A percentile compares a stretch with the other conserved stretches of the same genome.
Evolutionary conservation across 2,797 vertebrate genomes (phyloP).

Genomic region (Artibeus lituratus): DNA sequence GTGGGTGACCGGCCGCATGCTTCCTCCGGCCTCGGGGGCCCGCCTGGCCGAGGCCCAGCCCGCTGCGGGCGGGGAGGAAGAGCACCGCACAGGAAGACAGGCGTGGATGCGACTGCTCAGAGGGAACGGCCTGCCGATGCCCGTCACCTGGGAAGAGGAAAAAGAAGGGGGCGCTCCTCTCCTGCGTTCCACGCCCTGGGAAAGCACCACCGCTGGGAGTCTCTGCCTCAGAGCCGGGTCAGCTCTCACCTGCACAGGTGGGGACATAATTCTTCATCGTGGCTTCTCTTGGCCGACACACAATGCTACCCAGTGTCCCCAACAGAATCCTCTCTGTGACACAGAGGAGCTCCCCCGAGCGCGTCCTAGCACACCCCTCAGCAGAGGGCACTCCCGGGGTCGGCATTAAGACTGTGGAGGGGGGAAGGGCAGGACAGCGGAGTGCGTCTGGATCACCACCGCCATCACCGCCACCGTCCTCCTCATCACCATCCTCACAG

Average conservation of each 20-base stretch:
- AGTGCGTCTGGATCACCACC: background rate
- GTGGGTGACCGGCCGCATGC: fast-evolving
- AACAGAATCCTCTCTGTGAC: background rate
- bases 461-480: background rate
- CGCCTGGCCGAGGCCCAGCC: fast-evolving
- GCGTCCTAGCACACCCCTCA: background rate
- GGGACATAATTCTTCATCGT: background rate
- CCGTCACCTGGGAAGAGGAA: background rate
- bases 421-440: background rate
- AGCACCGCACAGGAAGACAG: background rate
- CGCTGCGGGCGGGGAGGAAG: background rate
- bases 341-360: background rate
- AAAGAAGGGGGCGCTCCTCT: too few relatives aligned
- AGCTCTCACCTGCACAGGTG: background rate
- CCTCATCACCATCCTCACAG: background rate
- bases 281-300: background rate
- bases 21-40: background rate
- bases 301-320: background rate
- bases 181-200: fast-evolving
- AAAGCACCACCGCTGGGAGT: fast-evolving
- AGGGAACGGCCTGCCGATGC: background rate
- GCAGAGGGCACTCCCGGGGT: background rate
- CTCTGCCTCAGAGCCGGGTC: background rate
- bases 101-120: background rate
- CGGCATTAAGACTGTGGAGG: background rate